Percentiles rank a stretch among this genome's conserved stretches.
phyloP scores from a whole-genome alignment of 2,797 vertebrate genomes.

The Bryconaethiops microstoma region DNA sequence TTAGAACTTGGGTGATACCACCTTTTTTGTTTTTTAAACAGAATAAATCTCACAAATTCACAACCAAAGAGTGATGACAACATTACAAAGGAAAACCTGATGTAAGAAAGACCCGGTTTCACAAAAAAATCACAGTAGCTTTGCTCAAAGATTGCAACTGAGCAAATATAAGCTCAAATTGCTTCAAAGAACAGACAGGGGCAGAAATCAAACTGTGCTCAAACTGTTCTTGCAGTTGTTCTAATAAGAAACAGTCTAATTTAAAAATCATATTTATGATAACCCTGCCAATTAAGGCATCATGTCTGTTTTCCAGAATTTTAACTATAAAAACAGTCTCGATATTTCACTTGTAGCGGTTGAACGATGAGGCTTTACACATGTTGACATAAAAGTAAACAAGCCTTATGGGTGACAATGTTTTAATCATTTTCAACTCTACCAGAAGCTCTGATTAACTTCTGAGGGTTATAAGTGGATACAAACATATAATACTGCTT shows the following conservation, averaged over 20 bases:
- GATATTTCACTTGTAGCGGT: not conserved
- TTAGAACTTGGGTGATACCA: not conserved
- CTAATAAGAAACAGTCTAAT: not conserved
- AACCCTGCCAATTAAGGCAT: slow-evolving; percentile 2
- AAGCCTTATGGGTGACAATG: slow-evolving; percentile 7
- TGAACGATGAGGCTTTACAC: slow-evolving; percentile 15
- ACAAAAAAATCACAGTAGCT: not conserved
- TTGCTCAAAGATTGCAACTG: not conserved
- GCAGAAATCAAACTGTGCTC: not conserved
- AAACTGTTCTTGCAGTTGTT: not conserved
- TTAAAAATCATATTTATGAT: slow-evolving; percentile 11
- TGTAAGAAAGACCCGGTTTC: slow-evolving; percentile 1
- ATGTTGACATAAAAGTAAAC: slow-evolving; percentile 24
- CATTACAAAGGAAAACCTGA: not conserved
- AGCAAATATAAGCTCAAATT: slow-evolving; percentile 14
- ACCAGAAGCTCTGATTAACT: slow-evolving; percentile 9
- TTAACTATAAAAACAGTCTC: not conserved
- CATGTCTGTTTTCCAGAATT: not conserved
- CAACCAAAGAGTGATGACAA: not conserved
- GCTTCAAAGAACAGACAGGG: not conserved
- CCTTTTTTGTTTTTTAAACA: not conserved
- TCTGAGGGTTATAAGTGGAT: slow-evolving; percentile 20
- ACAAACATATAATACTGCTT: slow-evolving; percentile 37
- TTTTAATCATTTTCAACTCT: not conserved
- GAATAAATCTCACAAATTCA: not conserved